These are phyloP conservation scores for Furcifer pardalis DNA, from an alignment of 2,797 vertebrate species.

Conservation along the genomic window DNA sequence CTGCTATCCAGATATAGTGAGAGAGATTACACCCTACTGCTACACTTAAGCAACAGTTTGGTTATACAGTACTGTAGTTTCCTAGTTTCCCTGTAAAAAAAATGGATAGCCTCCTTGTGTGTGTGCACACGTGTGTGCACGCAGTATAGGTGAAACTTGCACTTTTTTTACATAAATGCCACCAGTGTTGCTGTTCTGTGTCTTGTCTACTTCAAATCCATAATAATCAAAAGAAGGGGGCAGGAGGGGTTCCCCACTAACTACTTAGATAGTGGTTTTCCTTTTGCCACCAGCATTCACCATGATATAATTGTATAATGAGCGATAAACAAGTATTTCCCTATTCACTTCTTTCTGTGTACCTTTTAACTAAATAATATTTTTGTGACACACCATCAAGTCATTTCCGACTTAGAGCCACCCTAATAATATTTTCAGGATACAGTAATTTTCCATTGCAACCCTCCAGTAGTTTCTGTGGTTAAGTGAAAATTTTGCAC, in stretches of 20 bases:
- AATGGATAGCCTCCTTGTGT: background rate
- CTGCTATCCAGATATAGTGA: background rate
- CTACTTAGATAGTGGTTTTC: background rate
- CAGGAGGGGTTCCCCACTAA: background rate
- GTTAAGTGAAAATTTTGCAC: background rate
- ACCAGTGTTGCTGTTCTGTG: background rate
- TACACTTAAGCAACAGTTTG: background rate
- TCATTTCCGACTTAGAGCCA: too few relatives aligned
- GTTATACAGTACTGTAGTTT: constrained; percentile 1
- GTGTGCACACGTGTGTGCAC: background rate
- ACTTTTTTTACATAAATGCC: background rate
- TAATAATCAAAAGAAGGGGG: background rate
- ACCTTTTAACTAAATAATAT: background rate
- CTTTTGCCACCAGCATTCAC: background rate
- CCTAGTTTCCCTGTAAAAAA: background rate
- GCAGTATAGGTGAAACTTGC: background rate
- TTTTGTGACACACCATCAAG: background rate
- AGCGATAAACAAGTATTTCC: background rate
- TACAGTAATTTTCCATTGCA: too few relatives aligned
- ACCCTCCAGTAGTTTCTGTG: background rate
- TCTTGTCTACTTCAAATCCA: background rate
- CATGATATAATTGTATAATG: background rate
- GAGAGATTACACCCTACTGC: background rate
- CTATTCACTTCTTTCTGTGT: background rate
- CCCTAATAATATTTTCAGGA: background rate